phyloP scores from a whole-genome alignment of 1,140 invertebrate genomes.

The Aphaenogaster floridana region DNA sequence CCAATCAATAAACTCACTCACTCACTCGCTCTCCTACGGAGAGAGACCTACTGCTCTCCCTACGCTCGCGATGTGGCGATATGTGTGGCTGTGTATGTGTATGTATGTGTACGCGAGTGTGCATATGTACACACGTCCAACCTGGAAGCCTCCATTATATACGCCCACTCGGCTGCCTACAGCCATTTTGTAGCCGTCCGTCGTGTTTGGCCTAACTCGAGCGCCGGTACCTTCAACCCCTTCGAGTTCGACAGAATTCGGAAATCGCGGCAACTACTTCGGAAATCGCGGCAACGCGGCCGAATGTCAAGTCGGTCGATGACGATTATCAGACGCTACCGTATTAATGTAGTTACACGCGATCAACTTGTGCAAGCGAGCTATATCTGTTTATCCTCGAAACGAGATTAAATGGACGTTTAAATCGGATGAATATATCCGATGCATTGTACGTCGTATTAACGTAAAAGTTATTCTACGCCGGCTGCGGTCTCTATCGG shows the following conservation, averaged over 20 bases:
- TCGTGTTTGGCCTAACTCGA: slow-evolving; percentile 69
- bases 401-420: not conserved
- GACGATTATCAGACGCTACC: slow-evolving; percentile 15
- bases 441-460: not conserved
- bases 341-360: not conserved
- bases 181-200: slow-evolving; percentile 86
- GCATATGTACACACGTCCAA: slow-evolving; percentile 72
- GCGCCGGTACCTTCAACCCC: slow-evolving; percentile 67
- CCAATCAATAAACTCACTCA: slow-evolving; percentile 86
- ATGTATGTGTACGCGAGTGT: slow-evolving; percentile 7
- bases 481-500: not conserved
- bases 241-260: slow-evolving; percentile 40
- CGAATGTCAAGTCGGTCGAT: slow-evolving; percentile 23
- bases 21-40: slow-evolving; percentile 80
- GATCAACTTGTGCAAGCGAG: not conserved
- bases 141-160: slow-evolving; percentile 85
- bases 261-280: slow-evolving; percentile 25
- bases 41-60: slow-evolving; percentile 81
- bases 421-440: not conserved
- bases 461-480: not conserved
- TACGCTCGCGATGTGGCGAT: slow-evolving; percentile 73
- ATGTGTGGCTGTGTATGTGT: slow-evolving; percentile 25
- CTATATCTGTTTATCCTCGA: not conserved
- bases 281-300: slow-evolving; percentile 21
- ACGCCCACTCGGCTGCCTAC: slow-evolving; percentile 85